These are phyloP conservation scores for Drosophila truncata DNA, from an alignment of 1,140 invertebrate species.

Conservation along the genomic window DNA sequence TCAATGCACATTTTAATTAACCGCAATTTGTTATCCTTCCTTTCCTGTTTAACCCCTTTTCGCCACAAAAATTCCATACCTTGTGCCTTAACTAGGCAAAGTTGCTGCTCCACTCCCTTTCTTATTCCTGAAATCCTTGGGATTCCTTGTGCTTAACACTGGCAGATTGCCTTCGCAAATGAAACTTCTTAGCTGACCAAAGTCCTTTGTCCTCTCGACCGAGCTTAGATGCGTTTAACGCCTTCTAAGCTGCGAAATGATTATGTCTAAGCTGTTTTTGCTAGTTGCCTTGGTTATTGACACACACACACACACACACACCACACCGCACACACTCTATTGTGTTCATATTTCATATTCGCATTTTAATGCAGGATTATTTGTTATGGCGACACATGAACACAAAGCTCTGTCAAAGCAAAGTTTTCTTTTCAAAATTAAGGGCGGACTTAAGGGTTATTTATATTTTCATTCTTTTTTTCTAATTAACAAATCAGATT, in stretches of 20 bases:
- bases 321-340: slow-evolving; percentile 25
- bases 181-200: slow-evolving; percentile 20
- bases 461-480: not conserved
- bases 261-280: slow-evolving; percentile 58
- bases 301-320: slow-evolving; percentile 30
- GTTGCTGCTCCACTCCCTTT: not conserved
- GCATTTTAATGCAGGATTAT: slow-evolving; percentile 54
- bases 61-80: slow-evolving; percentile 2
- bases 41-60: not conserved
- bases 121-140: slow-evolving; percentile 16
- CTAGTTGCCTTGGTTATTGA: slow-evolving; percentile 65
- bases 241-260: slow-evolving; percentile 75
- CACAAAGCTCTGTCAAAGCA: not conserved
- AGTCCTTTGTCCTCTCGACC: slow-evolving; percentile 62
- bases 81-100: slow-evolving; percentile 5
- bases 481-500: slow-evolving; percentile 1
- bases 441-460: not conserved
- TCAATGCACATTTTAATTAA: slow-evolving; percentile 74
- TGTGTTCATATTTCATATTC: slow-evolving; percentile 33
- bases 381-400: slow-evolving; percentile 39
- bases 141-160: slow-evolving; percentile 23
- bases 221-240: slow-evolving; percentile 70
- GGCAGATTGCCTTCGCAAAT: slow-evolving; percentile 13
- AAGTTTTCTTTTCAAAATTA: slow-evolving; percentile 2
- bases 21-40: slow-evolving; percentile 39